Base-by-base conservation (phyloP, 2,797 vertebrate species). In the Phylloscopus collybita region DNA sequence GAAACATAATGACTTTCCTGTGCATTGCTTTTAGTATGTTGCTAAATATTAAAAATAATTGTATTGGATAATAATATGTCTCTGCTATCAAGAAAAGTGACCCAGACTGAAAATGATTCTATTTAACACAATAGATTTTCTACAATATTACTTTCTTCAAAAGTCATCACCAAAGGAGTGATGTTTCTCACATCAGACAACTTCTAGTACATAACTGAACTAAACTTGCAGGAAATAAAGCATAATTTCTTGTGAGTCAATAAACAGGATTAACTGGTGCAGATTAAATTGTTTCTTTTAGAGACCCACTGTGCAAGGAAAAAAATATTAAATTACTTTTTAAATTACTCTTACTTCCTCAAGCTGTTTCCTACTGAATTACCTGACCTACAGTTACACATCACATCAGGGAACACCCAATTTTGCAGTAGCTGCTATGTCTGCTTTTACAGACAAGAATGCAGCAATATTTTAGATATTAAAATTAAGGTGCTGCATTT, bases 281-380 rank as follows among this genome's bases (percentile, higher is more conserved):
- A 76, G 78, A 92, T 78, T 74, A 74, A 85, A 69, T 84, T 83
- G 40, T 76, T 92, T 79, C 38, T 86, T 86, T 86, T 62, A 80
- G 44, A 70, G 36, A 70, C 32, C 18, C 72, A 84, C 36, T 3
- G 9, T 45, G 29, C 3, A 7, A 49, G 29, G 4, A 6, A 34
- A 54, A 36, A 51, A 36, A 60, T 69, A 9, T 32, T 61, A 61
- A 85, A 70, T 61, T 80, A 38, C 29, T 64, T 71, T 85, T 93
- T 34, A 87, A 88, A 95, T 95, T 60, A 56, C 34, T 88, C 16
- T 61, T 53, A 62, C 57, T 95, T 95, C 88, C 83, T 90, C 59
- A 70, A 84, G n/a, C 40, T 81, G n/a, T 82, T 94, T 94, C 83
- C 76, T 92, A 93, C 64, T 45, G 51, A 84, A 47, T 88, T 90